Base-by-base conservation (phyloP, 2,888 invertebrate genomes). In the Thymelicus acteon region DNA sequence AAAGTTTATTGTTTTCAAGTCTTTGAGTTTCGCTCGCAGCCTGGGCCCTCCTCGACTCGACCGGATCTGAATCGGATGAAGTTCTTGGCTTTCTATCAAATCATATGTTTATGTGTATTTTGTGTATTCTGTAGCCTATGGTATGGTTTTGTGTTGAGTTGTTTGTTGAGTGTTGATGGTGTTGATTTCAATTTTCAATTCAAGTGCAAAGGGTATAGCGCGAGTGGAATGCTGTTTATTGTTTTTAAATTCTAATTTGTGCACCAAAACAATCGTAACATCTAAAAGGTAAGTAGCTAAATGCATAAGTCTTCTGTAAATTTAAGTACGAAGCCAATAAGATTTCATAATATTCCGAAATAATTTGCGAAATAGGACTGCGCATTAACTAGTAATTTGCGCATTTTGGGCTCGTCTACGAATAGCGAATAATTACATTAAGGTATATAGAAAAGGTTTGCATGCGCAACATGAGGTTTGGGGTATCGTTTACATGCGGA, bases 51-150 rank as follows among this genome's bases (percentile, higher is more conserved):
- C 24, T 24, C 3, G n/a, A n/a, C n/a, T n/a, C n/a, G n/a, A n/a
- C n/a, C n/a, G n/a, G n/a, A n/a, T n/a, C n/a, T n/a, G n/a, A n/a
- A n/a, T n/a, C n/a, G n/a, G n/a, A n/a, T n/a, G n/a, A n/a, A n/a
- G n/a, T n/a, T n/a, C n/a, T n/a, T n/a, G n/a, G n/a, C n/a, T n/a
- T n/a, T n/a, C 70, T 71, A 65, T 65, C 65, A 84, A 87, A 90
- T 92, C 90, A 90, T 92, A 92, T 92, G 91, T 92, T 93, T 93
- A 90, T 91, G 91, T 92, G 86, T 92, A 88, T 86, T 85, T 88
- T 86, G 80, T 86, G 88, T 87, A 80, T 81, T 91, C 89, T 90
- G 74, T 88, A 86, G 85, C 89, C 87, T 90, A 88, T 92, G 91
- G 87, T 86, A 85, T 89, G 88, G 86, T 90, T 91, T 89, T 89